Conservation (phyloP, 2,888 invertebrate genomes). For the Lamellibrachia columna region DNA sequence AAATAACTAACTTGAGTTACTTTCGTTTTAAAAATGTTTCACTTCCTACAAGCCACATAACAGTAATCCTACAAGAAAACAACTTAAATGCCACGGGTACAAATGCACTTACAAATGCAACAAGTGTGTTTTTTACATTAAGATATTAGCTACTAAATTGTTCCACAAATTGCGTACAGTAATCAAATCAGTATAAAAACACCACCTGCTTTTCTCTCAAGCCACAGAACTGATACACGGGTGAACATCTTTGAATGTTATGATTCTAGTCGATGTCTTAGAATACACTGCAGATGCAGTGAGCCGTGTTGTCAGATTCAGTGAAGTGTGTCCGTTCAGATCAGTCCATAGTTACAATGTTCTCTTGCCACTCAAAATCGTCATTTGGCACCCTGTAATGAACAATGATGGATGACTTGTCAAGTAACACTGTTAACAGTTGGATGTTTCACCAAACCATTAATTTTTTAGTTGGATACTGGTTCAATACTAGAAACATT, state of each 20-base stretch:
- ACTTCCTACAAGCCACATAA: neutral
- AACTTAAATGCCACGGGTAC: neutral
- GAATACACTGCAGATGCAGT: constrained; percentile 4
- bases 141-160: neutral
- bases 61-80: neutral
- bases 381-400: constrained; percentile 4
- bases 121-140: neutral
- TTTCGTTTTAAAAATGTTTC: neutral
- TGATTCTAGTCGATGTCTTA: neutral
- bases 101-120: neutral
- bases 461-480: neutral
- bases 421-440: neutral
- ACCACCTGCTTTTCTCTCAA: neutral
- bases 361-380: constrained; percentile 4
- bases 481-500: no score
- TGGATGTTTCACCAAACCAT: neutral
- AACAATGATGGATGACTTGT: neutral
- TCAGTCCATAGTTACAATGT: neutral
- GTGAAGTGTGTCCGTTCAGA: neutral
- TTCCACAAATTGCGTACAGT: neutral
- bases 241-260: neutral
- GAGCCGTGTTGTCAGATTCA: neutral
- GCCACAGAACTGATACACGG: neutral
- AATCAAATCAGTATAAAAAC: neutral
- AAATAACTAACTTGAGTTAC: neutral